Conservation (phyloP, 2,888 invertebrate genomes). For the Philhelius pedissequus region DNA sequence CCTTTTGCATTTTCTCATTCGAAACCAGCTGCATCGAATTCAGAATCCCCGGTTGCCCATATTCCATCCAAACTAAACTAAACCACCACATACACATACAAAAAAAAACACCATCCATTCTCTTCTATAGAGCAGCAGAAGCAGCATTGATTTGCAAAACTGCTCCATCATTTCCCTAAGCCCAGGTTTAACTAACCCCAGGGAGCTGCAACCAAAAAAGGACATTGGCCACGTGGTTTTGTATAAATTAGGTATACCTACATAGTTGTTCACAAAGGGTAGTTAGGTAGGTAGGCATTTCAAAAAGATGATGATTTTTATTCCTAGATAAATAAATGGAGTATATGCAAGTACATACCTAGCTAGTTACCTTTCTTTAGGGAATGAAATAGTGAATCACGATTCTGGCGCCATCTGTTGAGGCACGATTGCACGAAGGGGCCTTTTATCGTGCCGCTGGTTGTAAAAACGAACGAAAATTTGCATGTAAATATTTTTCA, state of each 20-base stretch:
- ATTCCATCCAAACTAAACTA: conserved; percentile 23
- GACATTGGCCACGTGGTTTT: conserved; percentile 47
- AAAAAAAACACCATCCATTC: background rate
- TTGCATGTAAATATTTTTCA: conserved; percentile 14
- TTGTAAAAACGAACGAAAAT: background rate
- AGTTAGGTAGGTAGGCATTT: too few relatives aligned
- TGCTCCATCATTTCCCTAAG: conserved; percentile 14
- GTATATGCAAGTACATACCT: background rate
- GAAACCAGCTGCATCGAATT: background rate
- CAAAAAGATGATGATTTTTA: background rate
- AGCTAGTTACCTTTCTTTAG: too few relatives aligned
- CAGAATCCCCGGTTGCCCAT: conserved; percentile 4
- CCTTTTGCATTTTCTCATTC: conserved; percentile 51
- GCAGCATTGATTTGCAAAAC: conserved; percentile 46
- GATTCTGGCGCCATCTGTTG: conserved; percentile 57
- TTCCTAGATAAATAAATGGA: background rate
- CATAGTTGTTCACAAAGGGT: background rate
- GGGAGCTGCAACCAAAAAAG: conserved; percentile 10
- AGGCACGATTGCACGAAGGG: conserved; percentile 25
- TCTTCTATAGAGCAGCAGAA: background rate
- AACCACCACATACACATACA: background rate
- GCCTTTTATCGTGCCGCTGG: background rate
- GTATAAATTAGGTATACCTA: conserved; percentile 6
- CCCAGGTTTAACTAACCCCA: background rate
- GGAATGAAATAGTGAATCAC: background rate